Conservation (phyloP, 2,888 invertebrate genomes). For the Pteria penguin region DNA sequence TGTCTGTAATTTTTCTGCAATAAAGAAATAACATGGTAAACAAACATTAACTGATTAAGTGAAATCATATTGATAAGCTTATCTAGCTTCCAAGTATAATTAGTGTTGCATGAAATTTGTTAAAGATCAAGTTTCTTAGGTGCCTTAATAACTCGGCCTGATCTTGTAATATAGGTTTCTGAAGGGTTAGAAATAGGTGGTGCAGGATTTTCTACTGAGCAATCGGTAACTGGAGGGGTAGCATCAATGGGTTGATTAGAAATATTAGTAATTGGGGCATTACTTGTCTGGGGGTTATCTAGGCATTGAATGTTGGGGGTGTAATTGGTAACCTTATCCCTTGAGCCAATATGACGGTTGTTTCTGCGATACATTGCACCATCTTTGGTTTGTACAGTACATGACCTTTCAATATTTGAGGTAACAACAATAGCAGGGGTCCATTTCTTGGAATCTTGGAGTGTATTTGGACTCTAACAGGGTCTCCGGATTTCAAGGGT, state of each 20-base stretch:
- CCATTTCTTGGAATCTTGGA: constrained; percentile 34
- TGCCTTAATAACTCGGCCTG: constrained; percentile 14
- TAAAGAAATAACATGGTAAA: not conserved
- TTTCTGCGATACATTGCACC: constrained; percentile 15
- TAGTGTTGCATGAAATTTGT: not conserved
- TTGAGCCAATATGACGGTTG: constrained; percentile 19
- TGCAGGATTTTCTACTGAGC: not conserved
- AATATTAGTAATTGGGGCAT: not conserved
- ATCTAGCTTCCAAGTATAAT: not conserved
- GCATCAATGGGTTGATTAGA: not conserved
- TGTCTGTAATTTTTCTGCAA: constrained; percentile 1
- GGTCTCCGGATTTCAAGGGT: constrained; percentile 25
- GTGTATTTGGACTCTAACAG: constrained; percentile 16
- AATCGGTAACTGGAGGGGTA: not conserved
- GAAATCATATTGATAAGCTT: not conserved
- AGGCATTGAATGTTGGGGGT: not conserved
- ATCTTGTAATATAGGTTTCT: not conserved
- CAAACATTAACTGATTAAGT: not conserved
- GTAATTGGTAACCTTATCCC: not conserved
- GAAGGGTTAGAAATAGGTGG: not conserved
- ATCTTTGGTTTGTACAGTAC: constrained; percentile 9
- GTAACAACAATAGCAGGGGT: constrained; percentile 23
- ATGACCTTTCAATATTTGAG: constrained; percentile 14
- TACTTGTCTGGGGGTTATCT: not conserved
- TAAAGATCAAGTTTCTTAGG: not conserved